These are phyloP conservation scores for Gavialis gangeticus DNA, from an alignment of 2,113 vertebrate genomes.

Conservation along the genomic window DNA sequence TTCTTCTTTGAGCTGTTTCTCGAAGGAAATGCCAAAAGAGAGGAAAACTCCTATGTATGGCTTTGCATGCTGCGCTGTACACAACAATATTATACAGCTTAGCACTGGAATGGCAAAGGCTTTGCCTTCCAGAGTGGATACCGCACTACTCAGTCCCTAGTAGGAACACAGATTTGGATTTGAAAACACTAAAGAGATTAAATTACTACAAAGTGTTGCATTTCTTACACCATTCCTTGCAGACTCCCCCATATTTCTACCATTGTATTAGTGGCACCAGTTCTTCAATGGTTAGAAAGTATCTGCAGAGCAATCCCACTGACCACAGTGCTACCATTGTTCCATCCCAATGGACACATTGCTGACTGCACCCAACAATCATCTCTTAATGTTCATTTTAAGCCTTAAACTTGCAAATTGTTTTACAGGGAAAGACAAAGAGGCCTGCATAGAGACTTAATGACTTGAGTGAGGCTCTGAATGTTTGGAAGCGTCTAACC, in stretches of 20 bases:
- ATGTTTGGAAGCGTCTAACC: background rate
- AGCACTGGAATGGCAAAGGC: rapidly evolving
- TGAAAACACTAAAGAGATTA: background rate
- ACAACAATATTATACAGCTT: background rate
- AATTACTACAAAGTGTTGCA: background rate
- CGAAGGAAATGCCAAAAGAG: background rate
- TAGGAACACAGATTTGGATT: background rate
- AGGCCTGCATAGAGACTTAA: background rate
- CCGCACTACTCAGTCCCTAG: too few species aligned
- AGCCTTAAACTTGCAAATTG: background rate
- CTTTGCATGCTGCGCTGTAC: rapidly evolving
- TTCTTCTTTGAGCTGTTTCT: background rate
- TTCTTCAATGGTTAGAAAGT: too few species aligned
- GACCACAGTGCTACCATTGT: background rate
- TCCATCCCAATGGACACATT: background rate
- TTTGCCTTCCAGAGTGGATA: background rate
- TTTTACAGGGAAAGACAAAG: background rate
- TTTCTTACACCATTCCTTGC: background rate
- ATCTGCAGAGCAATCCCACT: background rate
- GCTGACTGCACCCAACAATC: background rate
- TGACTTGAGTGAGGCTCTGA: background rate
- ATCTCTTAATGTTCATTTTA: background rate
- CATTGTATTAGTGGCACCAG: too few species aligned
- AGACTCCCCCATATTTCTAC: background rate
- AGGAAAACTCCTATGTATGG: background rate